Percentiles rank a stretch among this genome's conserved stretches.
phyloP scores from a whole-genome alignment of 2,797 vertebrate genomes.

The Sciurus carolinensis region DNA sequence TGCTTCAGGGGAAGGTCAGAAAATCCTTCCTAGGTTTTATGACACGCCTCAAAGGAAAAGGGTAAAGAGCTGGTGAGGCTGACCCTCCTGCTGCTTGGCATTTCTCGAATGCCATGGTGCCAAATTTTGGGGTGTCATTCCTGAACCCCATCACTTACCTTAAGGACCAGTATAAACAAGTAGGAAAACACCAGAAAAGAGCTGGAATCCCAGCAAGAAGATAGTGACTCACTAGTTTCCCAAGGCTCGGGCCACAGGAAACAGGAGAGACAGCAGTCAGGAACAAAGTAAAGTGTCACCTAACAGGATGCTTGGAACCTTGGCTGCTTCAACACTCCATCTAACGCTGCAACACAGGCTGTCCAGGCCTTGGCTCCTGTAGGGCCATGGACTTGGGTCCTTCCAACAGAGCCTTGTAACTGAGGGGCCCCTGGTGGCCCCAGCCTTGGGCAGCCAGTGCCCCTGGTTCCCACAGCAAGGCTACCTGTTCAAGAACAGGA shows the following conservation, averaged over 20 bases:
- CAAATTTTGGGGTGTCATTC: not conserved
- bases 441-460: not conserved
- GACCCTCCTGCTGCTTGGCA: not conserved
- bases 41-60: not conserved
- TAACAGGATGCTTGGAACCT: fast-evolving
- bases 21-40: not conserved
- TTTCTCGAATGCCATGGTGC: not conserved
- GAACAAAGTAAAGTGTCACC: not conserved
- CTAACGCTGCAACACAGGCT: not conserved
- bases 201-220: not conserved
- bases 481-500: not conserved
- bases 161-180: not conserved
- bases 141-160: not conserved
- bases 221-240: not conserved
- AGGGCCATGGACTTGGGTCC: not conserved
- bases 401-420: not conserved
- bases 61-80: not conserved
- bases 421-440: not conserved
- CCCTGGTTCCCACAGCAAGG: not conserved
- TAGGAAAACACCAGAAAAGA: not conserved
- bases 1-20: not conserved
- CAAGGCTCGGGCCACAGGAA: not conserved
- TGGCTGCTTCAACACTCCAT: not conserved
- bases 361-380: not conserved
- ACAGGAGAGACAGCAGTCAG: not conserved